phyloP scores from a whole-genome alignment of 2,888 invertebrate species.

The Harpalus rufipes region DNA sequence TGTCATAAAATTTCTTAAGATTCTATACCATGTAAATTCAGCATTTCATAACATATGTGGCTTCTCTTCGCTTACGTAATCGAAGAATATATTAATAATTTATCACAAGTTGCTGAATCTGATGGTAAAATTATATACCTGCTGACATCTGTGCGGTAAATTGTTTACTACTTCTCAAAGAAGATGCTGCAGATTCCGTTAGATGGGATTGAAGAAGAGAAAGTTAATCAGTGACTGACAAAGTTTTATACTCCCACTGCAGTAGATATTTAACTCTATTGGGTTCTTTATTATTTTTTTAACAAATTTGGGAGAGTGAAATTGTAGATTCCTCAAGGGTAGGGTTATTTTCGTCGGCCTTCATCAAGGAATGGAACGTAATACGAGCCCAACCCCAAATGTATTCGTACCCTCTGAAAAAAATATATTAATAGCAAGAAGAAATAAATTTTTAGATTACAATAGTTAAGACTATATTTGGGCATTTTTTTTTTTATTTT shows the following conservation, averaged over 20 bases:
- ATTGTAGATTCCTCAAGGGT: no score
- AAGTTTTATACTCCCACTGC: not conserved
- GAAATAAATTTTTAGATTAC: no score
- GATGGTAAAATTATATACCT: conserved; percentile 22
- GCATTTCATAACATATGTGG: conserved; percentile 53
- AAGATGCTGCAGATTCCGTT: not conserved
- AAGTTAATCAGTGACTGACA: conserved; percentile 1
- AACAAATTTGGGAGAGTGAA: no score
- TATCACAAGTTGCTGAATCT: conserved; percentile 39
- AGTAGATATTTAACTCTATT: no score
- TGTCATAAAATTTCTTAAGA: conserved; percentile 56
- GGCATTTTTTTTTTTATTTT: no score
- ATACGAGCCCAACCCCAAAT: no score
- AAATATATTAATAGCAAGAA: no score
- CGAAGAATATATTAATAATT: conserved; percentile 60
- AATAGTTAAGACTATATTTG: no score
- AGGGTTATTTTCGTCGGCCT: no score
- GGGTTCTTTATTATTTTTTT: no score
- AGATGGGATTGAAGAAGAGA: conserved; percentile 52
- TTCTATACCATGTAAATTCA: conserved; percentile 38
- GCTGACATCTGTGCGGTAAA: conserved; percentile 37
- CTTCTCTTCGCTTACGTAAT: conserved; percentile 45
- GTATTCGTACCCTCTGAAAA: no score
- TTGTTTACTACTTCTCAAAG: conserved; percentile 17
- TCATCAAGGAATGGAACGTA: no score